A percentile compares a stretch with the other conserved stretches of the same genome.
Conservation (phyloP, 2,797 vertebrate genomes). For the Australoheros facetus region DNA sequence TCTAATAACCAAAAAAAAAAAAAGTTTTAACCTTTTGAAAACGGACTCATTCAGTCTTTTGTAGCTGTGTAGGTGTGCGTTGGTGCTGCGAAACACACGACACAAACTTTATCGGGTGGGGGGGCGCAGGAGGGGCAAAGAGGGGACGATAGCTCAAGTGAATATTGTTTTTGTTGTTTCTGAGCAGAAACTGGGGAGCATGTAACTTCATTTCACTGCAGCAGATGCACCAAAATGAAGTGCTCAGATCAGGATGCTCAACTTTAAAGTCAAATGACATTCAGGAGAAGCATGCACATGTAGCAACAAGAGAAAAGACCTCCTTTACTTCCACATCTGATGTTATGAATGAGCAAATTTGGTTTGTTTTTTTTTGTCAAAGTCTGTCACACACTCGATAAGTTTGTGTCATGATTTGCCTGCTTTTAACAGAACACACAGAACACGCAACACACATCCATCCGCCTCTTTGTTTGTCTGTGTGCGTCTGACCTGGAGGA, state of each 20-base stretch:
- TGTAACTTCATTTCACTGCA: background rate
- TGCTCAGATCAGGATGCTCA: background rate
- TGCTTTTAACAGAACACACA: conserved; percentile 13
- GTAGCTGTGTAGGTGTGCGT: conserved; percentile 44
- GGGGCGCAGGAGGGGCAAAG: background rate
- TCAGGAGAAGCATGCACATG: background rate
- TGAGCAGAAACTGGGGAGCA: background rate
- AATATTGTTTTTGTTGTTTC: background rate
- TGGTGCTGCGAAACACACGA: conserved; percentile 15
- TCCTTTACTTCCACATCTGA: background rate
- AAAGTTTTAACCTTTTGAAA: conserved; percentile 36
- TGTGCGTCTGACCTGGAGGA: conserved; percentile 3
- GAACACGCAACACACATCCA: conserved; percentile 12
- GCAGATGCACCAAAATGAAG: background rate
- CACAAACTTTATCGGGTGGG: conserved; percentile 7
- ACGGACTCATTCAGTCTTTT: conserved; percentile 26
- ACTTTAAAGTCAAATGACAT: background rate
- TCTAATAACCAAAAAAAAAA: conserved; percentile 18
- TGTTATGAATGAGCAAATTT: background rate
- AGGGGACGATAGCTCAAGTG: background rate
- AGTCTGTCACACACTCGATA: background rate
- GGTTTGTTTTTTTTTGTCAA: background rate
- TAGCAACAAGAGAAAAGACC: background rate
- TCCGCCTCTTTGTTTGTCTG: background rate
- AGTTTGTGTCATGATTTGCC: conserved; percentile 25